Evolutionary conservation across 2,888 invertebrate genomes (phyloP).

Genomic region (Pomacea canaliculata): DNA sequence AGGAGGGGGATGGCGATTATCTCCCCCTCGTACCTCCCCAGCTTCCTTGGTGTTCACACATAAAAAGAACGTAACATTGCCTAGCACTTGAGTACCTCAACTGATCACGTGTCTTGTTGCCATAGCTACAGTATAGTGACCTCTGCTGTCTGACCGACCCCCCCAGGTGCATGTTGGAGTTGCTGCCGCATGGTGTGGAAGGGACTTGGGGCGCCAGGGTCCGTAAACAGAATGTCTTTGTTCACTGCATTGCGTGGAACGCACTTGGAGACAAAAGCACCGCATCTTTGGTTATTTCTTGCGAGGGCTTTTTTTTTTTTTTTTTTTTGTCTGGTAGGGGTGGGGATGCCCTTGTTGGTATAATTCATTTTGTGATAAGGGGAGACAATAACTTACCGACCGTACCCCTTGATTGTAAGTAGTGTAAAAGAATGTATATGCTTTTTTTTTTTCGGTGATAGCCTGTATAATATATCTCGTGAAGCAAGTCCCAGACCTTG

Average conservation of each 20-base stretch:
- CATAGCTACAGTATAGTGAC: background rate
- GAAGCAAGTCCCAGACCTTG: constrained; percentile 15
- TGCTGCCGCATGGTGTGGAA: background rate
- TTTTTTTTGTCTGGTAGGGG: too few species aligned
- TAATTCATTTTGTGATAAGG: background rate
- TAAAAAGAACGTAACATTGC: too few species aligned
- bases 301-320: background rate
- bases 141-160: background rate
- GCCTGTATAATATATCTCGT: background rate
- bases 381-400: background rate
- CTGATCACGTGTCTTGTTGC: background rate
- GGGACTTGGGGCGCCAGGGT: too few species aligned
- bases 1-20: too few species aligned
- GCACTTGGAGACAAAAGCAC: background rate
- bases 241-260: too few species aligned
- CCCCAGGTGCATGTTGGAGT: background rate
- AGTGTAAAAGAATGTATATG: background rate
- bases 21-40: too few species aligned
- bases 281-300: background rate
- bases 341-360: too few species aligned
- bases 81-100: too few species aligned
- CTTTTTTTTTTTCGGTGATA: constrained; percentile 1
- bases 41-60: too few species aligned
- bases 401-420: background rate
- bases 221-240: too few species aligned